These are phyloP conservation scores for Neocloeon triangulifer DNA, from an alignment of 1,140 invertebrate species.

Conservation along the genomic window DNA sequence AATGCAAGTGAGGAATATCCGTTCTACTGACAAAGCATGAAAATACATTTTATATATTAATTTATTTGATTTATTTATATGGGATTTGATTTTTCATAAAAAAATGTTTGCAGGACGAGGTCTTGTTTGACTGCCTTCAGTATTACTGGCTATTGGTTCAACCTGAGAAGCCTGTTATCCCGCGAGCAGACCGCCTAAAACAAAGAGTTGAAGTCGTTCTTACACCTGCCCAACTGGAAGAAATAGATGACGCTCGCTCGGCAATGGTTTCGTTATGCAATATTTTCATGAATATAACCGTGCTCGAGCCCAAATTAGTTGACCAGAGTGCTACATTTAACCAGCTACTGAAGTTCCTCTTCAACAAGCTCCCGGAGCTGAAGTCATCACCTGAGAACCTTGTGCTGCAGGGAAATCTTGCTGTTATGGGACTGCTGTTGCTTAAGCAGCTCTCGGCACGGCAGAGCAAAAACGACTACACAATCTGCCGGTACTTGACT, in stretches of 20 bases:
- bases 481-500: constrained; percentile 67
- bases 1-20: too few species aligned
- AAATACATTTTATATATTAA: too few species aligned
- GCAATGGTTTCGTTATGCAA: constrained; percentile 75
- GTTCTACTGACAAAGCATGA: too few species aligned
- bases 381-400: constrained; percentile 64
- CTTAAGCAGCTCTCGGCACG: constrained; percentile 60
- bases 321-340: constrained; percentile 52
- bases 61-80: too few species aligned
- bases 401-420: constrained; percentile 60
- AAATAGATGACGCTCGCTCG: constrained; percentile 56
- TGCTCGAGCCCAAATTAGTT: constrained; percentile 60
- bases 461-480: constrained; percentile 66
- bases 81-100: too few species aligned
- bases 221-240: constrained; percentile 27
- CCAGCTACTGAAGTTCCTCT: constrained; percentile 61
- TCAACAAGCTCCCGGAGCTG: constrained; percentile 62
- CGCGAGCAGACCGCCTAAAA: constrained; percentile 50
- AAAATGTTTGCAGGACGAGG: too few species aligned
- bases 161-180: constrained; percentile 59
- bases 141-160: constrained; percentile 72
- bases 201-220: constrained; percentile 11
- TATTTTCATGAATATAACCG: constrained; percentile 78
- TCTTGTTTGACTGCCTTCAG: constrained; percentile 51
- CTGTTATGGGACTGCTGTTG: constrained; percentile 57